Conservation (phyloP, 2,113 vertebrate genomes). For the Pantherophis guttatus region DNA sequence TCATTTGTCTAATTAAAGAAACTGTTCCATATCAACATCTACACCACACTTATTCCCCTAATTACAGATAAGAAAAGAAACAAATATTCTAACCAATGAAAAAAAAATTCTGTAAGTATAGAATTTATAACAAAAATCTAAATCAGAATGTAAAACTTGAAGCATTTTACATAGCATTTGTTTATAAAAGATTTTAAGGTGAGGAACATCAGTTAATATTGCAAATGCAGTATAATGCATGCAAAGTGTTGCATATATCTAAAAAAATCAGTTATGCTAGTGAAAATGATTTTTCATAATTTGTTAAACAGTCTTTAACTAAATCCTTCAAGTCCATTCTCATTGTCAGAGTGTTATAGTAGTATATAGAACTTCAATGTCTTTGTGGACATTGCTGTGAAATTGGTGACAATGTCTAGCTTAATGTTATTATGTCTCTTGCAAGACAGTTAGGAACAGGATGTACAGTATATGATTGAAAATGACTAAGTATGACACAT, state of each 20-base stretch:
- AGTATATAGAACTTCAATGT: constrained; percentile 82
- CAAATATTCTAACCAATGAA: constrained; percentile 45
- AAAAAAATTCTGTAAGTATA: constrained; percentile 46
- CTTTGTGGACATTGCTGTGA: constrained; percentile 81
- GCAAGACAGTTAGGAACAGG: constrained; percentile 78
- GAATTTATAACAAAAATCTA: constrained; percentile 36
- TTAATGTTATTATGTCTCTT: constrained; percentile 72
- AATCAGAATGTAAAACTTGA: constrained; percentile 49
- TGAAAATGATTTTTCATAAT: constrained; percentile 67
- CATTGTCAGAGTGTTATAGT: constrained; percentile 83
- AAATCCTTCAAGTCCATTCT: constrained; percentile 76
- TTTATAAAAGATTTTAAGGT: constrained; percentile 32
- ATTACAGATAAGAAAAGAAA: constrained; percentile 57
- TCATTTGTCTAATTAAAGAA: constrained; percentile 86
- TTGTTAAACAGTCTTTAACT: constrained; percentile 74
- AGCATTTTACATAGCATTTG: constrained; percentile 53
- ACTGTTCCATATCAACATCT: constrained; percentile 49
- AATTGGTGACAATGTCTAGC: constrained; percentile 80
- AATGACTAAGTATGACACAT: constrained; percentile 72
- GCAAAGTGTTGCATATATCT: constrained; percentile 67
- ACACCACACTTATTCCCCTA: constrained; percentile 63
- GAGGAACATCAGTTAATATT: constrained; percentile 36
- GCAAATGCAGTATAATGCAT: constrained; percentile 74
- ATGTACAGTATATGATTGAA: constrained; percentile 78
- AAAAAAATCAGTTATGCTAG: constrained; percentile 69